A percentile compares a stretch with the other conserved stretches of the same genome.
Evolutionary conservation across 2,797 vertebrate genomes (phyloP).

Genomic region (Gadopsis marmoratus): DNA sequence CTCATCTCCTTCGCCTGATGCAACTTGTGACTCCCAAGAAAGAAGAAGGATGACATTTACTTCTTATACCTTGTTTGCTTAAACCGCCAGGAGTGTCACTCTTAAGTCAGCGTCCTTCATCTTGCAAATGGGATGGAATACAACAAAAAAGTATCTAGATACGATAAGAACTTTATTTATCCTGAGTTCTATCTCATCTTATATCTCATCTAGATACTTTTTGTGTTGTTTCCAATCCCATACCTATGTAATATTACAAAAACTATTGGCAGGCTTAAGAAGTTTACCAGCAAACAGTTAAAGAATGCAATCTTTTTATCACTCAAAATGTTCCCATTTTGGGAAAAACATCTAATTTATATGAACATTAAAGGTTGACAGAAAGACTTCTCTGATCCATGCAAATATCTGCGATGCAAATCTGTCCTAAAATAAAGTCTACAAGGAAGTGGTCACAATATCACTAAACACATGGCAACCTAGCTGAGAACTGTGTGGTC

Average conservation of each 20-base stretch:
- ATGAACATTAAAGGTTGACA: neutral
- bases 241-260: neutral
- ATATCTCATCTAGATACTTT: too few relatives aligned
- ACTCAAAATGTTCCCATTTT: neutral
- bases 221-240: too few relatives aligned
- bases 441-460: slow-evolving; percentile 41
- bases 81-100: neutral
- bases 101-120: neutral
- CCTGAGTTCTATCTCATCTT: too few relatives aligned
- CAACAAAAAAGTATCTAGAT: neutral
- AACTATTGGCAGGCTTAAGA: neutral
- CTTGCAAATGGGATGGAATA: neutral
- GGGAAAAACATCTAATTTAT: neutral
- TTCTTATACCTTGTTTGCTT: neutral
- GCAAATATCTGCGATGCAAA: slow-evolving; percentile 69
- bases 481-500: slow-evolving; percentile 5
- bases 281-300: neutral
- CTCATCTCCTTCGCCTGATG: slow-evolving; percentile 21
- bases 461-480: slow-evolving; percentile 8
- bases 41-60: neutral
- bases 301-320: neutral
- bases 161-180: too few relatives aligned
- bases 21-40: neutral
- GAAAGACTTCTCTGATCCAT: slow-evolving; percentile 28
- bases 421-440: neutral